These are phyloP conservation scores for Drosophila sordidula DNA, from an alignment of 2,888 invertebrate genomes.

Conservation along the genomic window DNA sequence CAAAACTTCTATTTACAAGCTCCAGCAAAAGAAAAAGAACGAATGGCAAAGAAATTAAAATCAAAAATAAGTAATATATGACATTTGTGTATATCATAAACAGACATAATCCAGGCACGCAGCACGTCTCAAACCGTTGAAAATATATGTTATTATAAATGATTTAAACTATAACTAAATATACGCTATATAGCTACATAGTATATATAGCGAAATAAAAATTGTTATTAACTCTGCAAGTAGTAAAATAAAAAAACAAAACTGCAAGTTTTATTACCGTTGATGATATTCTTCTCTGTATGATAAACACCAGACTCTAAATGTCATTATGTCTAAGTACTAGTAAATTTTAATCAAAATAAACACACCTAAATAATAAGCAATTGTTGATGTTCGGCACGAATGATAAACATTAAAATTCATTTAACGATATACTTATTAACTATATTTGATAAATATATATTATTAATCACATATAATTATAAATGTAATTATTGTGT, in stretches of 20 bases:
- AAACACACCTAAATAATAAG: slow-evolving; percentile 45
- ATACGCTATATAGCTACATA: slow-evolving; percentile 27
- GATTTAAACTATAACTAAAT: slow-evolving; percentile 34
- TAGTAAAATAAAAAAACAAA: slow-evolving; percentile 34
- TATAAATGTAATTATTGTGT: slow-evolving; percentile 9
- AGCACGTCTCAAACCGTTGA: slow-evolving; percentile 52
- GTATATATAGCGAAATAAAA: slow-evolving; percentile 35
- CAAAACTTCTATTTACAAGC: slow-evolving; percentile 74
- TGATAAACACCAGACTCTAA: slow-evolving; percentile 41
- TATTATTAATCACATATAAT: slow-evolving; percentile 27
- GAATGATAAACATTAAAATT: slow-evolving; percentile 56
- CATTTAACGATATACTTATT: slow-evolving; percentile 9
- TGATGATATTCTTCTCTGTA: slow-evolving; percentile 76
- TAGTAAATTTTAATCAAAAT: slow-evolving; percentile 62
- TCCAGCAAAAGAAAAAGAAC: slow-evolving; percentile 29
- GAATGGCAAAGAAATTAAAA: slow-evolving; percentile 3
- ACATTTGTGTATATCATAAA: slow-evolving; percentile 75
- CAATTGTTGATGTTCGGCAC: slow-evolving; percentile 75
- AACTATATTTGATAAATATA: slow-evolving; percentile 12
- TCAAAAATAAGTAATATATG: slow-evolving; percentile 21
- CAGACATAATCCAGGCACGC: slow-evolving; percentile 63
- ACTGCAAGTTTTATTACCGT: slow-evolving; percentile 80
- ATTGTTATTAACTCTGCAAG: slow-evolving; percentile 66
- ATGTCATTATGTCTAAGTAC: slow-evolving; percentile 42
- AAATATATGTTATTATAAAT: slow-evolving; percentile 53